Evolutionary conservation across 2,797 vertebrate genomes (phyloP).

Genomic region (Phataginus tetradactyla): DNA sequence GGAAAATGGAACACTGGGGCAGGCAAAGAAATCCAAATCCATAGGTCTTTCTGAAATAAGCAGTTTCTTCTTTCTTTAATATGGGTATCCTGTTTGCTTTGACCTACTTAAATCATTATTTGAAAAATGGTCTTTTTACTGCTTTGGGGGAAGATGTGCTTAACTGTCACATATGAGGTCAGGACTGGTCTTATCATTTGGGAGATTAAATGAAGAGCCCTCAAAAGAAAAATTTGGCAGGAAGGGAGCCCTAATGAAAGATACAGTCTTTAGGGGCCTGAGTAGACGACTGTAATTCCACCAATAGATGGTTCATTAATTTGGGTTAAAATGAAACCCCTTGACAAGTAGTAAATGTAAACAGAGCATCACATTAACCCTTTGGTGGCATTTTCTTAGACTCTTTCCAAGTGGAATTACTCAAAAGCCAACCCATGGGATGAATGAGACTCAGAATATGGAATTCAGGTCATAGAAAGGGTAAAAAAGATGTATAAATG

Average conservation of each 20-base stretch:
- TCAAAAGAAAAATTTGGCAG: neutral
- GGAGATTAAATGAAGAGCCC: neutral
- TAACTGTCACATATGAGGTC: constrained; percentile 64
- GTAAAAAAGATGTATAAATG: neutral
- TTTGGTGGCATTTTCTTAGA: neutral
- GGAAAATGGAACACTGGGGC: neutral
- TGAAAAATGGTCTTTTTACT: constrained; percentile 75
- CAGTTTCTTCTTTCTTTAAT: neutral
- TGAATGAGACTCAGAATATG: neutral
- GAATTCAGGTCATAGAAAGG: neutral
- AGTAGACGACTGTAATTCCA: neutral
- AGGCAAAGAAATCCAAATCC: neutral
- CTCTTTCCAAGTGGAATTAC: neutral
- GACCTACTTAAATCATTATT: constrained; percentile 62
- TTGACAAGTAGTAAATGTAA: neutral
- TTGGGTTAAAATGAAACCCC: neutral
- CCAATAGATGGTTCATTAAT: neutral
- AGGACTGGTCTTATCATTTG: neutral
- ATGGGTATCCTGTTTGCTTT: constrained; percentile 48
- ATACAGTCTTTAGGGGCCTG: neutral
- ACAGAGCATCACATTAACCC: neutral
- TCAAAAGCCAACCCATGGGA: neutral
- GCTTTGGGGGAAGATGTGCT: constrained; percentile 54
- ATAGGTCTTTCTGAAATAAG: neutral
- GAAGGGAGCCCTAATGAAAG: neutral